Base-by-base conservation (phyloP, 2,888 invertebrate species). In the Schizaphis graminum region DNA sequence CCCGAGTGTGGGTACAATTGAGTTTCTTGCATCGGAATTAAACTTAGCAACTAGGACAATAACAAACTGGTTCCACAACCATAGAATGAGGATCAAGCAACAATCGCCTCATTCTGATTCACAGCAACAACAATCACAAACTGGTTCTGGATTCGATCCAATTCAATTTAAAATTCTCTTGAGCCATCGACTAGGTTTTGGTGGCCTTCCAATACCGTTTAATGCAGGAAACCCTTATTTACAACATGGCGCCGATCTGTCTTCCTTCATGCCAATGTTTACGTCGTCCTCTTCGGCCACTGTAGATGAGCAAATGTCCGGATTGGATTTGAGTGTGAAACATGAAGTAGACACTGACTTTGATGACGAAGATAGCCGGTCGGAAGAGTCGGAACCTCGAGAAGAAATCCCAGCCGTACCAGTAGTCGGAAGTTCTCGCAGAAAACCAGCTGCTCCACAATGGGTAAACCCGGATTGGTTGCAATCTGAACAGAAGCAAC, bases 31-130 rank as follows among this genome's bases (percentile, higher is more conserved):
- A 57, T 97, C 97, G 57, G 99, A 99, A 96, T 96, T 99, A 94
- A 98, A 98, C 21, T 97, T 99, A 85, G 98, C 99, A 13, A 98
- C 99, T 91, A 97, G 99, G 95, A 99, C 99, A 93, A 99, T 99
- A 95, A 99, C 99, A 95, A 99, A 99, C 96, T 99, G 99, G 99
- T 99, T 99, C 97, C 99, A 99, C 97, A 99, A 99, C 96, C 99
- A 99, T 96, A 97, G 99, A 95, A 99, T 99, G 99, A 97, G 99
- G 95, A 97, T 99, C 96, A 99, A 99, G 96, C 98, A 98, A 96
- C 98, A 98, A 95, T 97, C 97, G 92, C 98, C 98, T 3, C 98
- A 98, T 95, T 97, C 97, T 95, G 96, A 97, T 49, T 97, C 97
- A 0, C 97, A 97, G 91, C 97, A 97, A 94, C 92, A 95, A n/a